Percentiles rank a stretch among this genome's conserved stretches.
These are phyloP conservation scores for Ptychadena robeensis DNA, from an alignment of 2,797 vertebrate genomes.

Conservation along the genomic window DNA sequence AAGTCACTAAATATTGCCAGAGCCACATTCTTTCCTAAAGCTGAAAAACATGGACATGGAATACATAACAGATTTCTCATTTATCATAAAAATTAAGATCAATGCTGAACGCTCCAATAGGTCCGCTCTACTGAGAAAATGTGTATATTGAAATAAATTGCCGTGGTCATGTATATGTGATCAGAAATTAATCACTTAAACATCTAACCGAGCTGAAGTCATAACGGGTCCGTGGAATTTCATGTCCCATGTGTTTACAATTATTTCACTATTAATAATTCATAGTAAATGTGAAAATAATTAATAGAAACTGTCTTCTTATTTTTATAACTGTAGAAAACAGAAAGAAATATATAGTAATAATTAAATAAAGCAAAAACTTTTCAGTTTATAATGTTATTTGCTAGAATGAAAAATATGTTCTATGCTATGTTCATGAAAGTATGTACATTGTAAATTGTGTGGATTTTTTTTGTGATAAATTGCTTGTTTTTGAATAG, in stretches of 20 bases:
- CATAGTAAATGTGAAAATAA: background rate
- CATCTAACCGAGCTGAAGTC: background rate
- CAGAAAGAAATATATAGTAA: too few relatives aligned
- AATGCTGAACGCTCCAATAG: background rate
- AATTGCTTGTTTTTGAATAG: too few relatives aligned
- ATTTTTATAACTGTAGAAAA: too few relatives aligned
- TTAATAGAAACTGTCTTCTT: background rate
- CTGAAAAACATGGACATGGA: background rate
- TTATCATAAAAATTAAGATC: slow-evolving; percentile 20
- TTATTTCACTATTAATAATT: background rate
- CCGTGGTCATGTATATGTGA: background rate
- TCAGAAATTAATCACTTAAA: background rate
- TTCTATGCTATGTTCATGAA: too few relatives aligned
- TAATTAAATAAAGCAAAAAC: too few relatives aligned
- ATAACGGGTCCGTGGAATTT: background rate
- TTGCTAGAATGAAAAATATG: too few relatives aligned
- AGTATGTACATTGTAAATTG: too few relatives aligned
- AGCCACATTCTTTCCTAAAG: too few relatives aligned
- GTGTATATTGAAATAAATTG: background rate
- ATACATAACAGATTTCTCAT: slow-evolving; percentile 4
- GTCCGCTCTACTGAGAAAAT: background rate
- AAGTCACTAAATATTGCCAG: too few relatives aligned
- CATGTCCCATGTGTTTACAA: background rate
- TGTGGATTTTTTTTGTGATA: too few relatives aligned
- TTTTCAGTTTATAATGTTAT: too few relatives aligned